Conservation (phyloP, 2,888 invertebrate species). For the Nipponacmea schrenckii region DNA sequence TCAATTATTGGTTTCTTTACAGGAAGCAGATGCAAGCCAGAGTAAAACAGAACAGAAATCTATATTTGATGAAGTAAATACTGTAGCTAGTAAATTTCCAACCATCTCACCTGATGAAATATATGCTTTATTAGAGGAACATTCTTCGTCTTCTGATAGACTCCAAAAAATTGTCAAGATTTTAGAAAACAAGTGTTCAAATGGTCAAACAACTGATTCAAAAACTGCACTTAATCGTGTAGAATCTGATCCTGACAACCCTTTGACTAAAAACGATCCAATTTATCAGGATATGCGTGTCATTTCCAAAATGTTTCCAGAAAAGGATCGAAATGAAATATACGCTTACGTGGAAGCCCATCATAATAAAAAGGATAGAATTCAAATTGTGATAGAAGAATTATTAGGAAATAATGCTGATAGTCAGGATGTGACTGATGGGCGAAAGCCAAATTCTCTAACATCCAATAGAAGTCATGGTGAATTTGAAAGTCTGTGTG, state of each 20-base stretch:
- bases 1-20: conserved; percentile 22
- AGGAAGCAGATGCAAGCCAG: background rate
- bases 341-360: conserved; percentile 62
- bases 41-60: conserved; percentile 11
- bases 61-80: conserved; percentile 30
- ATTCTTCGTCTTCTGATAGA: conserved; percentile 22
- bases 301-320: conserved; percentile 54
- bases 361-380: conserved; percentile 51
- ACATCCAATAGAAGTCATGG: conserved; percentile 14
- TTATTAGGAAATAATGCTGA: conserved; percentile 33
- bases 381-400: conserved; percentile 58
- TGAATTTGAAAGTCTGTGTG: conserved; percentile 50
- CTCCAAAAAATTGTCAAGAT: conserved; percentile 27
- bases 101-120: conserved; percentile 33
- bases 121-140: conserved; percentile 29
- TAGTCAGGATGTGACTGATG: background rate
- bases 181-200: conserved; percentile 18
- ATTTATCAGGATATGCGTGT: conserved; percentile 53
- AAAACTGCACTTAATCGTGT: conserved; percentile 15
- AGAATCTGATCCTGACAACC: conserved; percentile 37
- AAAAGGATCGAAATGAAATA: conserved; percentile 56
- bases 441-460: background rate
- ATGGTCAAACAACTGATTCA: background rate
- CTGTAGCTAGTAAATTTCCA: conserved; percentile 26
- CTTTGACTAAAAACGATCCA: conserved; percentile 47